Percentiles rank a stretch among this genome's conserved stretches.
phyloP scores from a whole-genome alignment of 2,797 vertebrate species.

The Pygocentrus nattereri region DNA sequence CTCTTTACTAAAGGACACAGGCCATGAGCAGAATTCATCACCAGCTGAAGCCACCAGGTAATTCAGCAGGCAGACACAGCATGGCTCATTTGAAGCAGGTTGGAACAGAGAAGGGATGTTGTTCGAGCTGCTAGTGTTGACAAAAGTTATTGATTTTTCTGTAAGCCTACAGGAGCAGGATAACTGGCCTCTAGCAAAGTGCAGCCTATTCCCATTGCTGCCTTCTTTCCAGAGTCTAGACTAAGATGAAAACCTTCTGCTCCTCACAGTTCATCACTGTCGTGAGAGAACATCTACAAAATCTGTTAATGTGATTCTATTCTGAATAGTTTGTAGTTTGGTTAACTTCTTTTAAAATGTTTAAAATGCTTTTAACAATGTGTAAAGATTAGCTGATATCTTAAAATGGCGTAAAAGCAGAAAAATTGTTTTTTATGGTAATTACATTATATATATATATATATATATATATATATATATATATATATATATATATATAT shows the following conservation, averaged over 20 bases:
- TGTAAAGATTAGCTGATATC: no score
- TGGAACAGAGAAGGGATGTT: conserved; percentile 25
- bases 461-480: no score
- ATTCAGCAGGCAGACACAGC: conserved; percentile 14
- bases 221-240: background rate
- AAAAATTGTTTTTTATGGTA: no score
- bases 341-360: no score
- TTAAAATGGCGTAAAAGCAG: no score
- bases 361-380: no score
- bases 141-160: conserved; percentile 38
- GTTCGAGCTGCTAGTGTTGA: conserved; percentile 30
- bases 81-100: conserved; percentile 30
- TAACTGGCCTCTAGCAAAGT: conserved; percentile 1
- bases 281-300: no score
- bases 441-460: no score
- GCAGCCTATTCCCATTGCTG: background rate
- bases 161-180: conserved; percentile 2
- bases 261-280: background rate
- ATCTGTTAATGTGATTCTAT: no score
- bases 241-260: background rate
- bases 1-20: background rate
- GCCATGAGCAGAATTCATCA: conserved; percentile 37
- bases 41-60: conserved; percentile 6
- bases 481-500: no score
- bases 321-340: no score